Percentiles rank a stretch among this genome's conserved stretches.
Conservation (phyloP, 1,140 invertebrate species). For the Bombus waltoni region DNA sequence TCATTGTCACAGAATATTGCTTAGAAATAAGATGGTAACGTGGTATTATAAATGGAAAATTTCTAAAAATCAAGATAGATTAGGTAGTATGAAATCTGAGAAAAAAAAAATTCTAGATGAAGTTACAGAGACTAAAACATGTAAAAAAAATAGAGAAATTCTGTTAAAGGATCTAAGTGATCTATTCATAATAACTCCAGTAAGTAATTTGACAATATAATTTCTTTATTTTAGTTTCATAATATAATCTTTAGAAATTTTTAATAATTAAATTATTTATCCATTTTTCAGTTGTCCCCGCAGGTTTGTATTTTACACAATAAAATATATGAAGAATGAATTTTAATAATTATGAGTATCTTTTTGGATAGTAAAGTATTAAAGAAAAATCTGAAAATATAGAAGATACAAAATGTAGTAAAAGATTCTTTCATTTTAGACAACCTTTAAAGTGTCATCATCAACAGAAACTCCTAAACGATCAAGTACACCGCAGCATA, state of each 20-base stretch:
- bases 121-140: too few species aligned
- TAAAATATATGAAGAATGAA: not conserved
- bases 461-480: constrained; percentile 72
- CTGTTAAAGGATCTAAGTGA: constrained; percentile 90
- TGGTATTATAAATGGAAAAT: constrained; percentile 95
- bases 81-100: constrained; percentile 89
- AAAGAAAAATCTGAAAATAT: not conserved
- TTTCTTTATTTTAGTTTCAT: constrained; percentile 17
- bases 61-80: constrained; percentile 89
- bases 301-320: not conserved
- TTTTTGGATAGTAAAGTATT: not conserved
- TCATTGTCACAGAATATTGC: constrained; percentile 88
- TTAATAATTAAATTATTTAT: not conserved
- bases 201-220: constrained; percentile 52
- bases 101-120: constrained; percentile 96
- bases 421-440: constrained; percentile 62
- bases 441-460: constrained; percentile 3
- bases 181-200: constrained; percentile 71
- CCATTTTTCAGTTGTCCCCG: not conserved
- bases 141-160: constrained; percentile 88
- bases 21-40: constrained; percentile 89
- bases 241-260: not conserved
- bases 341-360: not conserved
- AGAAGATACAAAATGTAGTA: not conserved
- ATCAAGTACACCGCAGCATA: constrained; percentile 64